These are phyloP conservation scores for Metallyticus violacea DNA, from an alignment of 2,888 invertebrate species.

Conservation along the genomic window DNA sequence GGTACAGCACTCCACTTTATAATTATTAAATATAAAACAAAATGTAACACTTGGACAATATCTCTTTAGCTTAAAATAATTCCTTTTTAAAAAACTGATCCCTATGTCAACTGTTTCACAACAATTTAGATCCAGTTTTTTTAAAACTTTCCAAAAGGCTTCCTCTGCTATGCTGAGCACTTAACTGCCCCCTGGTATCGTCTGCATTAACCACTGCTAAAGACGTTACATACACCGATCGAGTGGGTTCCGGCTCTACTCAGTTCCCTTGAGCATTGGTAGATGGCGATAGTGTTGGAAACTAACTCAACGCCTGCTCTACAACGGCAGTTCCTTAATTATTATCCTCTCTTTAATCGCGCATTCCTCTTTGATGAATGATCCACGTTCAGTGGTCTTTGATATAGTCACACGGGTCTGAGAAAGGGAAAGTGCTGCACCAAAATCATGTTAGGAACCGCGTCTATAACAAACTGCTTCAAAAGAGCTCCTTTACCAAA, in stretches of 20 bases:
- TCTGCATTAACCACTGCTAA: background rate
- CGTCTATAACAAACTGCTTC: background rate
- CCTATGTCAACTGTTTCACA: too few relatives aligned
- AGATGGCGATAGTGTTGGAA: background rate
- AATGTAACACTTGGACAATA: too few relatives aligned
- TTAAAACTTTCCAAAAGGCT: too few relatives aligned
- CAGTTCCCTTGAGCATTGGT: background rate
- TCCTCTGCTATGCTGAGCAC: background rate
- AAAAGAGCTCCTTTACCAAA: too few relatives aligned
- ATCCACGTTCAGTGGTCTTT: background rate
- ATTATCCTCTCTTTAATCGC: background rate
- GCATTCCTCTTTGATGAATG: background rate
- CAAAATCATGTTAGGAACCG: background rate
- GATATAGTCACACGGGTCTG: background rate
- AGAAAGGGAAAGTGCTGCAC: background rate
- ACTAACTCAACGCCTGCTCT: background rate
- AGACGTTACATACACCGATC: background rate
- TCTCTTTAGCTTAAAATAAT: too few relatives aligned
- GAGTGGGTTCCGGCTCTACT: background rate
- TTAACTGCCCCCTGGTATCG: background rate
- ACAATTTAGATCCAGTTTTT: too few relatives aligned
- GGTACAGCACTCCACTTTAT: too few relatives aligned
- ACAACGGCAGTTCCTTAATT: too few relatives aligned
- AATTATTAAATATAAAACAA: too few relatives aligned
- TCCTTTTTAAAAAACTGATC: too few relatives aligned